Evolutionary conservation across 2,888 invertebrate species (phyloP), one percentile per base, ranked within the genome.

Genomic region (Ectemnius continuus): DNA sequence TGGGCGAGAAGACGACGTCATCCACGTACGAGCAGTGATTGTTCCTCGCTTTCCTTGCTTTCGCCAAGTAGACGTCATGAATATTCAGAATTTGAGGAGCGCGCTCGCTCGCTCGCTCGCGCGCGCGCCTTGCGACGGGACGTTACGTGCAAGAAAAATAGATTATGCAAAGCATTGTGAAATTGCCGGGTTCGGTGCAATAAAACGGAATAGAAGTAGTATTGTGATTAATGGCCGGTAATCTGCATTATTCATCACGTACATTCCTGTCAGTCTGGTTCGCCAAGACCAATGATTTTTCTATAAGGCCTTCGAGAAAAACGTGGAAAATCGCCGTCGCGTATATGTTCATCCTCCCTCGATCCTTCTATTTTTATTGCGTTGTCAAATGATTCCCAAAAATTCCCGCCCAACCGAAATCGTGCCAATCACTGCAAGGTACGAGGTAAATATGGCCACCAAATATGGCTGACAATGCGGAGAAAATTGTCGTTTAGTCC

Each of bases 161-260:
- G 69, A 81, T 76, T 76, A 79, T 70, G 79, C 77, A 70, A 75
- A 48, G 74, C 75, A 76, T 83, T 77, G 83, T 64, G 79, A 83
- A 79, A 83, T 81, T 81, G 71, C 71, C 58, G 63, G 70, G 74
- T 71, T 75, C 65, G 69, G 76, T 72, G 79, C 71, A 71, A 81
- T 73, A 77, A 79, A 75, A 70, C 73, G 46, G 61, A 72, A 81
- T 80, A 75, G 74, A 79, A 70, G 67, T 60, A 71, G 62, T 65
- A 67, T 76, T 62, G 80, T 76, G 77, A 82, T 82, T 83, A 83
- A 82, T 81, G 81, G 67, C 14, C 70, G 56, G 62, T 68, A 57
- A 74, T 75, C 81, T 81, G 48, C 63, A 81, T 82, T 81, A 83
- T 83, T 83, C 79, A 82, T 77, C 60, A 52, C 60, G 62, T 74